Percentiles rank a stretch among this genome's conserved stretches.
These are phyloP conservation scores for Echinops telfairi DNA, from an alignment of 2,113 vertebrate genomes.

Conservation along the genomic window DNA sequence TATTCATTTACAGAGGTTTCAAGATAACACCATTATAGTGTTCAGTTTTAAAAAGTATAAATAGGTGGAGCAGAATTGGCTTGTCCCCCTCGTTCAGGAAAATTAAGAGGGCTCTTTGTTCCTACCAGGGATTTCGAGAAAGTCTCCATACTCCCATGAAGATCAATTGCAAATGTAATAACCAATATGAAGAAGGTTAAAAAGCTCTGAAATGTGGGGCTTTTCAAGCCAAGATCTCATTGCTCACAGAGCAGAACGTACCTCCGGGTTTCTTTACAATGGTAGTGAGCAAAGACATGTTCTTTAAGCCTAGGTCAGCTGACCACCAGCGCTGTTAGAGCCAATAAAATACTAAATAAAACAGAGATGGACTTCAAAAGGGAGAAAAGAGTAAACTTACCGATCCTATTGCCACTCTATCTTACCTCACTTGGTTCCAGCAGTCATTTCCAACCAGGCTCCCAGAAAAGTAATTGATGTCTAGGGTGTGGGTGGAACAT, in stretches of 20 bases:
- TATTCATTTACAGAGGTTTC: slow-evolving; percentile 64
- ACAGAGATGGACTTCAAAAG: not conserved
- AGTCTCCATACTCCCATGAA: slow-evolving; percentile 15
- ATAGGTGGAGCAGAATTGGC: not conserved
- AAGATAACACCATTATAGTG: not conserved
- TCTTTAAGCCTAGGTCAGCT: not conserved
- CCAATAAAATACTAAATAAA: not conserved
- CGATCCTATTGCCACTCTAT: not conserved
- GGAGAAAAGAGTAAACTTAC: not conserved
- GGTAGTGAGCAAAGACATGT: not conserved
- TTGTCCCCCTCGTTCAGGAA: slow-evolving; percentile 10
- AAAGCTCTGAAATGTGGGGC: slow-evolving; percentile 62
- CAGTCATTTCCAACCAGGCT: slow-evolving; percentile 67
- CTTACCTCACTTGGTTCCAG: slow-evolving; percentile 59
- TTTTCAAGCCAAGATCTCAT: slow-evolving; percentile 67
- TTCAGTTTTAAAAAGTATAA: slow-evolving; percentile 56
- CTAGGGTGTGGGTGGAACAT: slow-evolving; percentile 68
- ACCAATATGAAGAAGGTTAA: slow-evolving; percentile 51
- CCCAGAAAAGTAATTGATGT: slow-evolving; percentile 79
- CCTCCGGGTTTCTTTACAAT: not conserved
- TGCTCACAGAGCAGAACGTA: slow-evolving; percentile 52
- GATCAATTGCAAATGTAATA: slow-evolving; percentile 82
- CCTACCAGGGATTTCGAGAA: slow-evolving; percentile 59
- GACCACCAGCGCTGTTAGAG: not conserved
- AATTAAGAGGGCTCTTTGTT: slow-evolving; percentile 46